These are phyloP conservation scores for Troides aeacus DNA, from an alignment of 2,888 invertebrate species.

Conservation along the genomic window DNA sequence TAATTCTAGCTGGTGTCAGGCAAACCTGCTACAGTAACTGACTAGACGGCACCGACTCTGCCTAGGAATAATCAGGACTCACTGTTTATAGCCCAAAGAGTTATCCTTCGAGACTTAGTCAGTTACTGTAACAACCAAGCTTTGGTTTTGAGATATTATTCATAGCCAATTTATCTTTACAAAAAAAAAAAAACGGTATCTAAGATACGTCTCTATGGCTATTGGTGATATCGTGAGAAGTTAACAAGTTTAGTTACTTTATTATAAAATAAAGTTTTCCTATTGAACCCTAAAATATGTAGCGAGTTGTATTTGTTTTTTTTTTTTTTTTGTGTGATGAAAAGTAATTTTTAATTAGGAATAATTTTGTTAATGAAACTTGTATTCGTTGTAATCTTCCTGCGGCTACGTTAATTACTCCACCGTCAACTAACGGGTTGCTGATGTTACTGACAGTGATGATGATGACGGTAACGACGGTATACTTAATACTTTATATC, in stretches of 20 bases:
- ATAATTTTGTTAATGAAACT: conserved; percentile 14
- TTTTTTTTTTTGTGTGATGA: conserved; percentile 7
- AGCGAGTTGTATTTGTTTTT: conserved; percentile 10
- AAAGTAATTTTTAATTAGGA: conserved; percentile 18
- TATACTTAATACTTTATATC: conserved; percentile 4
- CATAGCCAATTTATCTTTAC: conserved; percentile 13
- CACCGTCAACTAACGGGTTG: conserved; percentile 2
- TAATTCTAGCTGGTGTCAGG: conserved; percentile 91
- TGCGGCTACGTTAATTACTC: background rate
- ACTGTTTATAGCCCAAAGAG: conserved; percentile 53
- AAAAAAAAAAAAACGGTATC: background rate
- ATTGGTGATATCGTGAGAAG: background rate
- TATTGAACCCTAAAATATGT: conserved; percentile 8
- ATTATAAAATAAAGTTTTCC: conserved; percentile 3
- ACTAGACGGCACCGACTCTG: conserved; percentile 54
- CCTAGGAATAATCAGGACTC: conserved; percentile 49
- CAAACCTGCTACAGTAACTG: conserved; percentile 92
- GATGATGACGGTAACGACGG: background rate
- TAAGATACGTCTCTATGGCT: background rate
- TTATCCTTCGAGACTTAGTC: conserved; percentile 28
- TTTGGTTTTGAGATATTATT: conserved; percentile 2
- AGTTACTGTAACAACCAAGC: conserved; percentile 1
- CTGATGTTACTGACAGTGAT: background rate
- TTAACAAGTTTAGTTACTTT: conserved; percentile 14
- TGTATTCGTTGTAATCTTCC: background rate